Conservation (phyloP, 2,888 invertebrate species). For the Xylota sylvarum region DNA sequence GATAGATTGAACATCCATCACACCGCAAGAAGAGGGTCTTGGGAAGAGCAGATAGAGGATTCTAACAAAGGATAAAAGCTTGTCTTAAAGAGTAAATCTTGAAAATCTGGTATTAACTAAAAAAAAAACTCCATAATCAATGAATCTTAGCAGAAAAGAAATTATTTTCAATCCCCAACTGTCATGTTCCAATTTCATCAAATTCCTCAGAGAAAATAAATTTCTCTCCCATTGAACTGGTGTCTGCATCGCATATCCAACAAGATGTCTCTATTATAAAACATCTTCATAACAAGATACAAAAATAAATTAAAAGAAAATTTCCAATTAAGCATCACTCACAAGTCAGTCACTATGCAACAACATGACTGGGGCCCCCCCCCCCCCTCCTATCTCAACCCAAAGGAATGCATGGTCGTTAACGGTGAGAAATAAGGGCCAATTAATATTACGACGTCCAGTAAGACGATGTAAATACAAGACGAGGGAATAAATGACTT, state of each 20-base stretch:
- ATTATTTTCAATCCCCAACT: no score
- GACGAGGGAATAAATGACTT: constrained; percentile 15
- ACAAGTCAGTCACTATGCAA: not conserved
- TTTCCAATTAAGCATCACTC: constrained; percentile 42
- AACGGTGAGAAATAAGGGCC: constrained; percentile 34
- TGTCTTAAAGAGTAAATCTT: no score
- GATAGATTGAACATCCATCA: no score
- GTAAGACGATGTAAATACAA: not conserved
- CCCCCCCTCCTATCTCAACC: not conserved
- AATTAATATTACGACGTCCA: constrained; percentile 34
- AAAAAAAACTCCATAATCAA: no score
- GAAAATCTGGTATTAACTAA: no score
- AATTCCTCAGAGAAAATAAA: not conserved
- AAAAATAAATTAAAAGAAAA: constrained; percentile 45
- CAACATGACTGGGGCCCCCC: constrained; percentile 1
- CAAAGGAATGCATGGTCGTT: constrained; percentile 24
- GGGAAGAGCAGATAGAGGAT: no score
- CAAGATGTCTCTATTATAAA: constrained; percentile 15
- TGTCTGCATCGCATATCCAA: not conserved
- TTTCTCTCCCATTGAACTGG: not conserved
- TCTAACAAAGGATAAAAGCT: no score
- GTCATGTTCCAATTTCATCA: no score
- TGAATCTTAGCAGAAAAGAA: no score
- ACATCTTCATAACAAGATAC: constrained; percentile 15
- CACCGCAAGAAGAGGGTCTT: no score